Evolutionary conservation across 1,140 invertebrate species (phyloP), one percentile per base, ranked within the genome.

Genomic region (Lethrus apterus): DNA sequence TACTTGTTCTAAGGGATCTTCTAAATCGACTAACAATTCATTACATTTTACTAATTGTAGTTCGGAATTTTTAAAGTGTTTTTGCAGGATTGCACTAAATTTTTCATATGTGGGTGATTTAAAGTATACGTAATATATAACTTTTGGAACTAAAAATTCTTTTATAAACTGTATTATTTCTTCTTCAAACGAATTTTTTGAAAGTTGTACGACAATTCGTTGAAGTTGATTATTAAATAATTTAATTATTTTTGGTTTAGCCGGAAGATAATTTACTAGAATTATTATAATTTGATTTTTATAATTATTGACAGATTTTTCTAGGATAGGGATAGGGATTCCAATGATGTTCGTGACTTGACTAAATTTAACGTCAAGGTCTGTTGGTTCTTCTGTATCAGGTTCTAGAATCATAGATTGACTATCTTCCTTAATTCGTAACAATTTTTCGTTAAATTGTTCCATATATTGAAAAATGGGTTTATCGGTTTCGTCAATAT

Each of bases 1-100:
- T 24, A n/a, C 26, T 55, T 59, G 58, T 40, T 64, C 57, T 5
- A 34, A 44, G 20, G 44, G 34, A 4, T 36, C 14, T 36, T n/a
- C 5, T 36, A 36, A n/a, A n/a, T n/a, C n/a, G n/a, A n/a, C n/a
- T n/a, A n/a, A n/a, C n/a, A n/a, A n/a, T n/a, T n/a, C n/a, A n/a
- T n/a, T n/a, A n/a, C n/a, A n/a, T n/a, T n/a, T n/a, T n/a, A n/a
- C n/a, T n/a, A n/a, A n/a, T n/a, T n/a, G n/a, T n/a, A n/a, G n/a
- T n/a, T n/a, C n/a, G n/a, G n/a, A n/a, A 13, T 36, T 31, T 18
- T 26, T 5, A 15, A 36, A 20, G 11, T 33, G 17, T 24, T 46
- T 31, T 17, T 34, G 19, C 9, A 36, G 10, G n/a, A 36, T 26
- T 3, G 23, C 38, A 20, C 14, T 24, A 15, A 46, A 46, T 36